These are phyloP conservation scores for Melinaea marsaeus DNA, from an alignment of 2,888 invertebrate species.

Conservation along the genomic window DNA sequence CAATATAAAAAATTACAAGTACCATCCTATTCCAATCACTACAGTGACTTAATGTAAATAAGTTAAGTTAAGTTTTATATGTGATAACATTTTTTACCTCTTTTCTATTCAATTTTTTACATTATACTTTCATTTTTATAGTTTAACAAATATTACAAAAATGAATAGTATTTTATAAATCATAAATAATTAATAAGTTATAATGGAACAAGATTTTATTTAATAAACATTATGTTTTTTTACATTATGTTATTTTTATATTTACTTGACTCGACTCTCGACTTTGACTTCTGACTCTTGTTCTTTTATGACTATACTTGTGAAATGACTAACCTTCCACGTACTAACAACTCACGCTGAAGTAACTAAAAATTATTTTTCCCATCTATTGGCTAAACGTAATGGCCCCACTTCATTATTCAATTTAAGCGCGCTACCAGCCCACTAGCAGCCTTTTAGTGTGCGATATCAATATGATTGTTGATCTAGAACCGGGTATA, in stretches of 20 bases:
- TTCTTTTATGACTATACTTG: constrained; percentile 37
- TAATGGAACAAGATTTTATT: constrained; percentile 45
- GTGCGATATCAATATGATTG: too few relatives aligned
- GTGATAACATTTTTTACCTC: constrained; percentile 33
- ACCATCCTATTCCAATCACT: constrained; percentile 28
- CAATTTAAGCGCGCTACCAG: too few relatives aligned
- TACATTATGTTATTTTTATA: constrained; percentile 45
- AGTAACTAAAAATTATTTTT: too few relatives aligned
- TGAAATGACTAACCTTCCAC: constrained; percentile 67
- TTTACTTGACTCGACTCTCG: constrained; percentile 36
- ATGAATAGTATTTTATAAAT: constrained; percentile 41
- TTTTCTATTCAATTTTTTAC: constrained; percentile 37
- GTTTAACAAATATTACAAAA: constrained; percentile 44
- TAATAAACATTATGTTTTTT: constrained; percentile 56
- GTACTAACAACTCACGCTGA: constrained; percentile 24
- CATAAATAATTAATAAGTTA: constrained; percentile 45
- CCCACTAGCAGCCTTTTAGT: too few relatives aligned
- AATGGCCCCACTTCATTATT: too few relatives aligned
- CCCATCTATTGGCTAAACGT: too few relatives aligned
- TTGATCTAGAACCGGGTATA: too few relatives aligned
- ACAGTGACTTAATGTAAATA: constrained; percentile 33
- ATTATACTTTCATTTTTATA: constrained; percentile 45
- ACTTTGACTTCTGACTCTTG: constrained; percentile 33
- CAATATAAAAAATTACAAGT: background rate
- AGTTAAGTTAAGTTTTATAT: constrained; percentile 23